A percentile compares a stretch with the other conserved stretches of the same genome.
phyloP scores from a whole-genome alignment of 53 echinoderm and acorn worm genomes.

The Holothuria scabra region DNA sequence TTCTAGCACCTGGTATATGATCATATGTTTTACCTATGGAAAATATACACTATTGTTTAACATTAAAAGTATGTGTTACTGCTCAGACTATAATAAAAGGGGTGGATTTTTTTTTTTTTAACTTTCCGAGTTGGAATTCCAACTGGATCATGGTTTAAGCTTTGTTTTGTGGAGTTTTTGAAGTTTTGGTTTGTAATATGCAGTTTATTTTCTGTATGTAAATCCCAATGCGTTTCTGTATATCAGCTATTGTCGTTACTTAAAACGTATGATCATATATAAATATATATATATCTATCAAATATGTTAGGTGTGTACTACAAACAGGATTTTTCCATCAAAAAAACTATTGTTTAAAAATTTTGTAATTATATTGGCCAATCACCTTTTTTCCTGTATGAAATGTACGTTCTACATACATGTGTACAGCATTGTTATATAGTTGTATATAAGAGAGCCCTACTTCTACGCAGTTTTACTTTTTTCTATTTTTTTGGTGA shows the following conservation, averaged over 20 bases:
- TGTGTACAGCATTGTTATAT: constrained; percentile 42
- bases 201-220: not conserved
- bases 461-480: constrained; percentile 51
- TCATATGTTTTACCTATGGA: too few relatives aligned
- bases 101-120: too few relatives aligned
- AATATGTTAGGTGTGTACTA: constrained; percentile 41
- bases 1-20: too few relatives aligned
- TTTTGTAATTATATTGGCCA: constrained; percentile 32
- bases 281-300: constrained; percentile 35
- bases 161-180: not conserved
- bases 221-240: constrained; percentile 35
- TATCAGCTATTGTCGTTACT: constrained; percentile 21
- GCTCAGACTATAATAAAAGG: too few relatives aligned
- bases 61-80: too few relatives aligned
- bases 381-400: constrained; percentile 44
- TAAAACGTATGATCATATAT: constrained; percentile 29
- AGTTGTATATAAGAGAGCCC: constrained; percentile 49
- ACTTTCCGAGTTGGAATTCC: too few relatives aligned
- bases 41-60: too few relatives aligned
- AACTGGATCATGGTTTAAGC: too few relatives aligned
- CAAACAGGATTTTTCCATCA: constrained; percentile 24
- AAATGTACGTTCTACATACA: constrained; percentile 33
- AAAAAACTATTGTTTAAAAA: constrained; percentile 26
- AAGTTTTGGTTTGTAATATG: not conserved
- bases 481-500: constrained; percentile 48